phyloP scores from a whole-genome alignment of 2,113 vertebrate species.

The Astur gentilis region DNA sequence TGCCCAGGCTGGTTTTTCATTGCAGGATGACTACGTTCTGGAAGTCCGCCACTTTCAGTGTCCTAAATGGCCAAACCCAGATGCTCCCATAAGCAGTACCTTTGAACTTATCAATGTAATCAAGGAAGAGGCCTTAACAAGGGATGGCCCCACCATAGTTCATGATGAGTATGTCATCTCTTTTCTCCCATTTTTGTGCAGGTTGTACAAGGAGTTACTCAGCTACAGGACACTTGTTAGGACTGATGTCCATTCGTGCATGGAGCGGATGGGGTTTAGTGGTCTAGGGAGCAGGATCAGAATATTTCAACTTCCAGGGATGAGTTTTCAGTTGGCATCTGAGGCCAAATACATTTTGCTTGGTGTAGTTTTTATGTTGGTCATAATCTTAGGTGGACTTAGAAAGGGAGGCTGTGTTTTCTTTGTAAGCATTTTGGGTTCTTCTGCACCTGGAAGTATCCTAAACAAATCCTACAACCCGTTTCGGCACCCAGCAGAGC shows the following conservation, averaged over 20 bases:
- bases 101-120: constrained; percentile 99
- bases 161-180: constrained; percentile 90
- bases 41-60: constrained; percentile 98
- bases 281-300: neutral
- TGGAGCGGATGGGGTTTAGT: neutral
- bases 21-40: constrained; percentile 96
- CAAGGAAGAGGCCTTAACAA: constrained; percentile 96
- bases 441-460: neutral
- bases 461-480: neutral
- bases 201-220: neutral
- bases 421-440: neutral
- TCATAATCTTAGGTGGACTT: neutral
- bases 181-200: neutral
- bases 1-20: neutral
- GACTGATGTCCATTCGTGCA: neutral
- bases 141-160: constrained; percentile 97
- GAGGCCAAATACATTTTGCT: neutral
- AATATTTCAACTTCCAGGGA: neutral
- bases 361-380: neutral
- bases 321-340: neutral
- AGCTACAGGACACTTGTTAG: neutral
- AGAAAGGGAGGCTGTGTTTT: neutral
- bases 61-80: constrained; percentile 97
- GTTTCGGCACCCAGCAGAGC: neutral
- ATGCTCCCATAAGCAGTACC: constrained; percentile 94